A percentile compares a stretch with the other conserved stretches of the same genome.
phyloP scores from a whole-genome alignment of 2,797 vertebrate genomes.

The Botia kubotai region DNA sequence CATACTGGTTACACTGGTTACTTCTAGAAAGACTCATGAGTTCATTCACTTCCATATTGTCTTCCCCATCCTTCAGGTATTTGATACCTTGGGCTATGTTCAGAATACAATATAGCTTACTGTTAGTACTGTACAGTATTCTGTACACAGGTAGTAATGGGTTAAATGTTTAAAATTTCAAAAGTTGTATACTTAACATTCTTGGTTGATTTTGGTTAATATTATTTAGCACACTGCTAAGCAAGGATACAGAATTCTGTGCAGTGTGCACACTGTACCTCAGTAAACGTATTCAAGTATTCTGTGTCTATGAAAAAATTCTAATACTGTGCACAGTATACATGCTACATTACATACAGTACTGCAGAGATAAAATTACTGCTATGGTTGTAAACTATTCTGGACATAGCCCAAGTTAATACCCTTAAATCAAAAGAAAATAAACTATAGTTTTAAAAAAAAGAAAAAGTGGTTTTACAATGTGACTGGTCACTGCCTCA shows the following conservation, averaged over 20 bases:
- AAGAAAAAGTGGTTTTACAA: constrained; percentile 11
- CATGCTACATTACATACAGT: not conserved
- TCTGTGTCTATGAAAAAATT: not conserved
- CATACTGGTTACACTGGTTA: constrained; percentile 60
- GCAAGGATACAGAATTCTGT: no score
- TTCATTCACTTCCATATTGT: constrained; percentile 76
- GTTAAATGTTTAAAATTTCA: not conserved
- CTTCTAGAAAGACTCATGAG: constrained; percentile 71
- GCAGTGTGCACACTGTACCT: not conserved
- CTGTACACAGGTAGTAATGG: no score
- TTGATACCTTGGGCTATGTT: constrained; percentile 32
- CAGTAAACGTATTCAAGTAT: not conserved
- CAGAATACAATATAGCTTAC: not conserved
- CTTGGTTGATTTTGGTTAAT: no score
- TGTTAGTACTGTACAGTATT: not conserved
- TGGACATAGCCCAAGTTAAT: not conserved
- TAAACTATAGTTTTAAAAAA: constrained; percentile 24
- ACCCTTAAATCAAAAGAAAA: not conserved
- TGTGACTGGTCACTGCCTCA: constrained; percentile 47
- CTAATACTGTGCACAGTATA: not conserved
- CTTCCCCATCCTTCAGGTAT: constrained; percentile 73
- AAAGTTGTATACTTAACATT: not conserved
- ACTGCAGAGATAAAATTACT: not conserved
- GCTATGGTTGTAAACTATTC: not conserved
- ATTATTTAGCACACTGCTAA: not conserved